Conservation (phyloP, 2,113 vertebrate species). For the Tylochromis polylepis region DNA sequence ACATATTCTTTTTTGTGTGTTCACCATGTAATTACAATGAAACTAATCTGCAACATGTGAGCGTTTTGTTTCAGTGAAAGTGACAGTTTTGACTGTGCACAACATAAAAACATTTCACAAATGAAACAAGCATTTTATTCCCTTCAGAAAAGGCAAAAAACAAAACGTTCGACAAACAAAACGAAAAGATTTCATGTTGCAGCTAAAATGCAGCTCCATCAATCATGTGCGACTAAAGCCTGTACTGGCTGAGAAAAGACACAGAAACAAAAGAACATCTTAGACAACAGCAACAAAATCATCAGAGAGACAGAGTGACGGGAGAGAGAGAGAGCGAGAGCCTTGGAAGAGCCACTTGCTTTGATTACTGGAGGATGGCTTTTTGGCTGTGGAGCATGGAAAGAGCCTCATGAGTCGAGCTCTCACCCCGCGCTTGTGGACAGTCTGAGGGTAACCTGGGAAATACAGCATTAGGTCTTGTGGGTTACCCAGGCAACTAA, state of each 20-base stretch:
- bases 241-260: background rate
- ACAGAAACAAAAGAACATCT: background rate
- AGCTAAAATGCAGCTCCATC: background rate
- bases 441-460: constrained; percentile 88
- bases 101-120: background rate
- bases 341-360: constrained; percentile 82
- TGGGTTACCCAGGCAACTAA: constrained; percentile 40
- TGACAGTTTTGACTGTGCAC: background rate
- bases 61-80: background rate
- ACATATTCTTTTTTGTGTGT: background rate
- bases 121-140: background rate
- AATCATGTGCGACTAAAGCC: background rate
- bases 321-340: background rate
- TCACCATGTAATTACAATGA: background rate
- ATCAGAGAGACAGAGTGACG: constrained; percentile 7
- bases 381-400: constrained; percentile 85
- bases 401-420: constrained; percentile 91
- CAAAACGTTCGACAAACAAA: background rate
- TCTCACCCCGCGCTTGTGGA: constrained; percentile 84
- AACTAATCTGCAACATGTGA: background rate
- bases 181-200: background rate
- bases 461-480: constrained; percentile 76
- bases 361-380: constrained; percentile 83
- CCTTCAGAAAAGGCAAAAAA: background rate
- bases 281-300: background rate